phyloP scores from a whole-genome alignment of 2,113 vertebrate genomes.

The Leptocoma aspasia region DNA sequence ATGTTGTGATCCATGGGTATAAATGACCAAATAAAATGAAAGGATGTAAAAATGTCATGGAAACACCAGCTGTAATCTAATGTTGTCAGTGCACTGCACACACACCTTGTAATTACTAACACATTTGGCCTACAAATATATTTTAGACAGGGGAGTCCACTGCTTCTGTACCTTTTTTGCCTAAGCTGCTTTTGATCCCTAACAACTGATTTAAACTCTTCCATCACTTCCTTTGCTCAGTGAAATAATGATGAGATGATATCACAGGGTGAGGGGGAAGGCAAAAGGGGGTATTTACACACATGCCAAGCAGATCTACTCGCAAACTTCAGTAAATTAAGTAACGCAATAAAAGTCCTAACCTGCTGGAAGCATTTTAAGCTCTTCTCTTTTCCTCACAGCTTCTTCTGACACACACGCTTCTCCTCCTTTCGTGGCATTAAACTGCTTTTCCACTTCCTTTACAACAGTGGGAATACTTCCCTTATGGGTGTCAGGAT shows the following conservation, averaged over 20 bases:
- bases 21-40: slow-evolving; percentile 66
- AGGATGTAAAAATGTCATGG: slow-evolving; percentile 62
- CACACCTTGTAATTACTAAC: slow-evolving; percentile 72
- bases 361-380: slow-evolving; percentile 85
- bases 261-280: background rate
- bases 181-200: slow-evolving; percentile 54
- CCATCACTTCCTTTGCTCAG: slow-evolving; percentile 33
- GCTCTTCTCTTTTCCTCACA: slow-evolving; percentile 73
- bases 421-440: slow-evolving; percentile 69
- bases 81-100: slow-evolving; percentile 54
- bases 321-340: slow-evolving; percentile 3
- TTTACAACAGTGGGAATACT: slow-evolving; percentile 87
- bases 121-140: slow-evolving; percentile 14
- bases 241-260: slow-evolving; percentile 32
- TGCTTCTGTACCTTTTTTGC: slow-evolving; percentile 2
- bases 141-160: background rate
- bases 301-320: background rate
- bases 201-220: slow-evolving; percentile 50
- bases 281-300: background rate
- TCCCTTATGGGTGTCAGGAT: slow-evolving; percentile 90
- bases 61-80: slow-evolving; percentile 56
- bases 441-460: slow-evolving; percentile 83
- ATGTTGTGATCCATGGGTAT: slow-evolving; percentile 37
- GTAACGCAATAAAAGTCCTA: slow-evolving; percentile 15
- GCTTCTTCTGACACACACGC: slow-evolving; percentile 67